A percentile compares a stretch with the other conserved stretches of the same genome.
Conservation (phyloP, 30 jellyfish, hydroid and myxozoan species). For the Aurelia sp. region DNA sequence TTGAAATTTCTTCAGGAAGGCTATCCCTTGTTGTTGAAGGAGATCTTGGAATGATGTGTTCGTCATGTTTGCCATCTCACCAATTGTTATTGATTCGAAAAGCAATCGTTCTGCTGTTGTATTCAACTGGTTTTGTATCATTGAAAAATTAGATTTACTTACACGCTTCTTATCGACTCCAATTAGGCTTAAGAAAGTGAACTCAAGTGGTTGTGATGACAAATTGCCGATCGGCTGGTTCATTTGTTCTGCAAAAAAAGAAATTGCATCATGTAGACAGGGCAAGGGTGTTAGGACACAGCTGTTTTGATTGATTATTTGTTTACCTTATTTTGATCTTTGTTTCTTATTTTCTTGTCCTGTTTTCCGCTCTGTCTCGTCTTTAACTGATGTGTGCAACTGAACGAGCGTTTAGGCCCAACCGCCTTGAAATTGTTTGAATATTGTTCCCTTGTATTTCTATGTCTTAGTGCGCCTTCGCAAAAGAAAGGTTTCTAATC, state of each 20-base stretch:
- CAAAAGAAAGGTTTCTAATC: too few relatives aligned
- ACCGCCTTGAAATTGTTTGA: too few relatives aligned
- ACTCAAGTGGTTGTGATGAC: not conserved
- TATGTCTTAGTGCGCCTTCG: too few relatives aligned
- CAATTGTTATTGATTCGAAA: conserved; percentile 1
- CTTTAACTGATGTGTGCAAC: too few relatives aligned
- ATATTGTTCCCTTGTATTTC: too few relatives aligned
- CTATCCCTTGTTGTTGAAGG: not conserved
- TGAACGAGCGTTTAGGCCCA: too few relatives aligned
- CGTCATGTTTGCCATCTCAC: not conserved
- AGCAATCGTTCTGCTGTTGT: not conserved
- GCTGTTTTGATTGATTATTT: too few relatives aligned
- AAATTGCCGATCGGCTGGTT: not conserved
- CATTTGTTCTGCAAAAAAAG: conserved; percentile 6
- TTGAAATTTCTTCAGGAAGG: conserved; percentile 5
- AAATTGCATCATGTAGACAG: not conserved
- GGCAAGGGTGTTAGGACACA: too few relatives aligned
- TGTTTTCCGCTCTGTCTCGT: too few relatives aligned
- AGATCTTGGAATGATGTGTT: not conserved
- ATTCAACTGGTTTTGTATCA: not conserved
- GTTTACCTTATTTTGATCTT: too few relatives aligned
- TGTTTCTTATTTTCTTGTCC: too few relatives aligned
- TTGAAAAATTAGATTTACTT: not conserved
- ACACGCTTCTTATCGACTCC: not conserved
- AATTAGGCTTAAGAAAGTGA: not conserved